Conservation (phyloP, 2,113 vertebrate genomes). For the Electrona antarctica region DNA sequence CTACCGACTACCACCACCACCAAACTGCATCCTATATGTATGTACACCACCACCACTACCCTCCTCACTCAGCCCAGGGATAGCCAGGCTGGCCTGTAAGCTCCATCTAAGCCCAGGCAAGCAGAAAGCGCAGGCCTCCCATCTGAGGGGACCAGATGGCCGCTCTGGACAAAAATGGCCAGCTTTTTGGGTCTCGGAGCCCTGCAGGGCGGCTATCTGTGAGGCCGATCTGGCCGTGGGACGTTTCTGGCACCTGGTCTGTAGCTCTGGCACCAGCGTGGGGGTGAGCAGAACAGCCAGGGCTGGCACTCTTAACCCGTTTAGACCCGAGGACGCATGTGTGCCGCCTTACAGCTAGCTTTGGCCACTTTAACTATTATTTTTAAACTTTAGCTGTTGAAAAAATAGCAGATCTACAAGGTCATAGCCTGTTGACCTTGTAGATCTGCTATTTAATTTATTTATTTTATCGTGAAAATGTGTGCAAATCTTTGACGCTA, state of each 20-base stretch:
- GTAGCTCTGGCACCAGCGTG: conserved; percentile 66
- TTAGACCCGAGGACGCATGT: no score
- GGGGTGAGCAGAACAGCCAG: conserved; percentile 23
- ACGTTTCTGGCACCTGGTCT: conserved; percentile 72
- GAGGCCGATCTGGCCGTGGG: conserved; percentile 73
- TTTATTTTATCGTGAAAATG: no score
- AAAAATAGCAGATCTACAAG: no score
- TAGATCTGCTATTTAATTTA: no score
- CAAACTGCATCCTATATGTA: conserved; percentile 10
- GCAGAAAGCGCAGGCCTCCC: conserved; percentile 59
- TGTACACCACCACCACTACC: conserved; percentile 10
- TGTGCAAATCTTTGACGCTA: no score
- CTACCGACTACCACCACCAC: no score
- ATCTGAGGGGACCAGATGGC: conserved; percentile 74
- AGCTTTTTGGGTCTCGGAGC: conserved; percentile 69
- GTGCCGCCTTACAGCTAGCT: no score
- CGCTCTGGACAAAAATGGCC: conserved; percentile 60
- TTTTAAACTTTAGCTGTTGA: no score
- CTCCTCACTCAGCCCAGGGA: conserved; percentile 8
- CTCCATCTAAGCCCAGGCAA: conserved; percentile 52
- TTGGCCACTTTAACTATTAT: no score
- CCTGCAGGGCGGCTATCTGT: conserved; percentile 70
- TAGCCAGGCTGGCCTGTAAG: conserved; percentile 49
- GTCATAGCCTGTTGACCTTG: no score
- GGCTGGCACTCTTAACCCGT: conserved; percentile 50